A percentile compares a stretch with the other conserved stretches of the same genome.
These are phyloP conservation scores for Eretmochelys imbricata DNA, from an alignment of 2,113 vertebrate genomes.

Conservation along the genomic window DNA sequence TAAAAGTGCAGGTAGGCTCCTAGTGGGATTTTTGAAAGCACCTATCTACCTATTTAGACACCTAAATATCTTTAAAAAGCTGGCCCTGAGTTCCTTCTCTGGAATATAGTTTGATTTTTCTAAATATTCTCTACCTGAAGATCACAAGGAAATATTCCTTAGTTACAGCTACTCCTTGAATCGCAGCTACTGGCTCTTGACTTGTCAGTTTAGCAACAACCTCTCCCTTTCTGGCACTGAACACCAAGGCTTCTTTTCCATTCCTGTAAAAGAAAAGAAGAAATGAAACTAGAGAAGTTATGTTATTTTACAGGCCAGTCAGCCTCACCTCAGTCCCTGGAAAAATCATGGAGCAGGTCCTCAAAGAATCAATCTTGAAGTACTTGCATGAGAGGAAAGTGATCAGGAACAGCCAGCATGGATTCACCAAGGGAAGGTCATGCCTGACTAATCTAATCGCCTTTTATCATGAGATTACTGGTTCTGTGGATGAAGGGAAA, in stretches of 20 bases:
- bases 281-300: slow-evolving; percentile 2
- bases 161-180: slow-evolving; percentile 74
- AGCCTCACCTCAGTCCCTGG: too few relatives aligned
- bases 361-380: too few relatives aligned
- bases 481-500: too few relatives aligned
- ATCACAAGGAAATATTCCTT: slow-evolving; percentile 77
- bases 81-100: background rate
- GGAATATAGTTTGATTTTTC: background rate
- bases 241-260: slow-evolving; percentile 66
- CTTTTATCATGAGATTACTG: too few relatives aligned
- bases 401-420: too few relatives aligned
- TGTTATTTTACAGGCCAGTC: too few relatives aligned
- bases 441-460: too few relatives aligned
- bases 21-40: background rate
- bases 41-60: background rate
- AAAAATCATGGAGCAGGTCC: too few relatives aligned
- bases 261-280: slow-evolving; percentile 57
- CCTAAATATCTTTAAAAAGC: background rate
- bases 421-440: too few relatives aligned
- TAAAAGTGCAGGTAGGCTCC: background rate
- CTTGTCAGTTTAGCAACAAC: slow-evolving; percentile 52
- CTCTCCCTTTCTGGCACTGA: slow-evolving; percentile 65
- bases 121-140: slow-evolving; percentile 67
- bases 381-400: too few relatives aligned
- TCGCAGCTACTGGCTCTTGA: slow-evolving; percentile 43